phyloP scores from a whole-genome alignment of 1,140 invertebrate genomes.

The Bombus balteatus region DNA sequence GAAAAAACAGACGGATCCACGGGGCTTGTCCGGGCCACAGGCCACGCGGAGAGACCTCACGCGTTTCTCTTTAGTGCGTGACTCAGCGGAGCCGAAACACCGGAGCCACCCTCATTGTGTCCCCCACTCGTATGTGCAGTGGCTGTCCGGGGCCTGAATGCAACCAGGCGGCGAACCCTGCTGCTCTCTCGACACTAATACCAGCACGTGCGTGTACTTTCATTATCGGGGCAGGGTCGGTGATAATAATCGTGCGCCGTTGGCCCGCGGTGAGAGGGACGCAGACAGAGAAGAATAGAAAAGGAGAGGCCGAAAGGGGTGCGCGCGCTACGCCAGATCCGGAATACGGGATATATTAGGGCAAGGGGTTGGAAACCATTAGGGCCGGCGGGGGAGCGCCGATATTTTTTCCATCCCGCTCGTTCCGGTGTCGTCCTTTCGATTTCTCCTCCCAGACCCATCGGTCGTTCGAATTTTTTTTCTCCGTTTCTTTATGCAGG shows the following conservation, averaged over 20 bases:
- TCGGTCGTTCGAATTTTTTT: background rate
- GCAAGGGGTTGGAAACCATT: conserved; percentile 55
- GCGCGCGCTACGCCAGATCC: conserved; percentile 27
- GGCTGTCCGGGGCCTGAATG: conserved; percentile 55
- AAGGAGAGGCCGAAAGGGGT: conserved; percentile 39
- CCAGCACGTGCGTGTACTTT: conserved; percentile 60
- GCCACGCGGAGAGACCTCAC: conserved; percentile 38
- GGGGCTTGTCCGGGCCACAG: conserved; percentile 11
- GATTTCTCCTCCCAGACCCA: conserved; percentile 1
- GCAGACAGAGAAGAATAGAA: background rate
- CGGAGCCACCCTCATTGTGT: conserved; percentile 54
- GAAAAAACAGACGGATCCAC: background rate
- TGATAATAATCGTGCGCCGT: conserved; percentile 66
- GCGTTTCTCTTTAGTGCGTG: conserved; percentile 61
- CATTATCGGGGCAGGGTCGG: conserved; percentile 65
- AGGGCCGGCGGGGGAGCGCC: conserved; percentile 10
- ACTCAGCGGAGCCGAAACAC: conserved; percentile 64
- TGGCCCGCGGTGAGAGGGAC: conserved; percentile 28
- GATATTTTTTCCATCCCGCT: conserved; percentile 38
- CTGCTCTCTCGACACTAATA: conserved; percentile 57
- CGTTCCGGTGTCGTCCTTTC: conserved; percentile 37
- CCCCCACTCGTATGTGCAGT: conserved; percentile 5
- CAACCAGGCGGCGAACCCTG: conserved; percentile 67
- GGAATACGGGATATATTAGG: conserved; percentile 57
- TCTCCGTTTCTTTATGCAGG: background rate